Evolutionary conservation across 2,113 vertebrate species (phyloP).

Genomic region (Megaceryle maxima): DNA sequence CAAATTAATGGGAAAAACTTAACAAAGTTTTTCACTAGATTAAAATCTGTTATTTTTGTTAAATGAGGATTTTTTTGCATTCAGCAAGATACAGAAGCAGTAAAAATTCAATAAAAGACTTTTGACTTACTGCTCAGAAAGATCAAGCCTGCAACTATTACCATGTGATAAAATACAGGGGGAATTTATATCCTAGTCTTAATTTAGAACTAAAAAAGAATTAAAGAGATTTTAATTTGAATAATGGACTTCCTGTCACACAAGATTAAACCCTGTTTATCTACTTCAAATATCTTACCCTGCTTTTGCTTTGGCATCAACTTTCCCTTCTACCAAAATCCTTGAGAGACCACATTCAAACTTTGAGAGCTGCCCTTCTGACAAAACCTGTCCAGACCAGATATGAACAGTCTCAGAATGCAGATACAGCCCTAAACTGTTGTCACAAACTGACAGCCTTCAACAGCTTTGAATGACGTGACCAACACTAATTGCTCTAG

Average conservation of each 20-base stretch:
- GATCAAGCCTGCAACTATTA: conserved; percentile 5
- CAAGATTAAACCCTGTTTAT: conserved; percentile 19
- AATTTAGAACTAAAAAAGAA: background rate
- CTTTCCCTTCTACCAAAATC: background rate
- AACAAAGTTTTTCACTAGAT: background rate
- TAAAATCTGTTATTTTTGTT: background rate
- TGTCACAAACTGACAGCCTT: conserved; percentile 6
- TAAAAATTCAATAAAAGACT: background rate
- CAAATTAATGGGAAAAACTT: background rate
- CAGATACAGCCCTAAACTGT: background rate
- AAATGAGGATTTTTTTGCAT: background rate
- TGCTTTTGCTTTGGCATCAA: background rate
- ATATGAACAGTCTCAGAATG: background rate
- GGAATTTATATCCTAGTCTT: background rate
- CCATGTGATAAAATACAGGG: conserved; percentile 9
- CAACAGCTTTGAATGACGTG: background rate
- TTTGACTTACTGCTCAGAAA: background rate
- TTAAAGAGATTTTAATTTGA: conserved; percentile 14
- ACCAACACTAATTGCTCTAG: conserved; percentile 7
- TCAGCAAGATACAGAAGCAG: background rate
- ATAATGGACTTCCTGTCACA: conserved; percentile 34
- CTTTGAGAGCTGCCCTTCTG: background rate
- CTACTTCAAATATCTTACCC: background rate
- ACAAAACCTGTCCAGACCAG: background rate
- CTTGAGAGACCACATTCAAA: background rate